phyloP scores from a whole-genome alignment of 2,113 vertebrate genomes.

The Pomatorhinus ruficollis region DNA sequence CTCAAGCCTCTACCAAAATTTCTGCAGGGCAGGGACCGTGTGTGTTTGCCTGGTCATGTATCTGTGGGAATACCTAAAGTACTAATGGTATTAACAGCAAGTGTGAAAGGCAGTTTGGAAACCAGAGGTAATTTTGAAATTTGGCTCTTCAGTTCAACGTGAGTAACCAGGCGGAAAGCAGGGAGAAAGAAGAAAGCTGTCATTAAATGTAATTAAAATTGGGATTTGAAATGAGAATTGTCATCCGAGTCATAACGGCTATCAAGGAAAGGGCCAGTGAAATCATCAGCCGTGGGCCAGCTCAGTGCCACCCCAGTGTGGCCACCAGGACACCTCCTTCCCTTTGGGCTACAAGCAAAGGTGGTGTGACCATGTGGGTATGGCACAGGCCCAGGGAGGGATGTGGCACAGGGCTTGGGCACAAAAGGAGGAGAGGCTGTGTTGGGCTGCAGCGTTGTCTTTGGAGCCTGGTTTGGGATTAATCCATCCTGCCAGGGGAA shows the following conservation, averaged over 20 bases:
- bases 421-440: background rate
- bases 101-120: constrained; percentile 2
- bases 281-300: background rate
- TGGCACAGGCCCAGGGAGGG: rapidly evolving
- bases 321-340: background rate
- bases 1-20: background rate
- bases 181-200: background rate
- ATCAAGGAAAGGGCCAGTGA: background rate
- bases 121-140: background rate
- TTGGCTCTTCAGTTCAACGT: background rate
- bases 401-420: background rate
- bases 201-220: background rate
- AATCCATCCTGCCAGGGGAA: background rate
- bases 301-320: rapidly evolving
- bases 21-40: constrained; percentile 28
- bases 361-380: background rate
- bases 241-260: background rate
- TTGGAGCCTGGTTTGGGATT: background rate
- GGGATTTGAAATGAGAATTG: background rate
- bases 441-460: background rate
- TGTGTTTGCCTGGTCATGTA: constrained; percentile 19
- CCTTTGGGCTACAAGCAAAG: background rate
- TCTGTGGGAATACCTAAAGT: background rate
- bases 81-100: background rate
- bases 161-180: background rate